phyloP scores from a whole-genome alignment of 2,797 vertebrate species.

The Setipinna tenuifilis region DNA sequence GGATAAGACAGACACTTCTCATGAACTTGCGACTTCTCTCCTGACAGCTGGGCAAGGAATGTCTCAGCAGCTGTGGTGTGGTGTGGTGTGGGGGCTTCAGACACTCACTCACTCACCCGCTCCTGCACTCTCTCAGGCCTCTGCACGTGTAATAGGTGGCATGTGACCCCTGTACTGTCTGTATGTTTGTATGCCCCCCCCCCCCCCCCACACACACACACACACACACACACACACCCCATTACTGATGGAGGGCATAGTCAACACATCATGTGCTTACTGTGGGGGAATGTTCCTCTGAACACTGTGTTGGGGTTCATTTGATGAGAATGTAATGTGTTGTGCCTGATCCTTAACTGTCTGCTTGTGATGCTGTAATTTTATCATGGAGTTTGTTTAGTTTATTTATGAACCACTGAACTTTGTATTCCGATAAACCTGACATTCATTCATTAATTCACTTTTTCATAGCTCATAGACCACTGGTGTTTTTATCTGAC shows the following conservation, averaged over 20 bases:
- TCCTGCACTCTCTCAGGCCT: no score
- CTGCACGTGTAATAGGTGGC: not conserved
- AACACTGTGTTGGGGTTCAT: not conserved
- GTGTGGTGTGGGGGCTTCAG: not conserved
- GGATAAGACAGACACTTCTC: not conserved
- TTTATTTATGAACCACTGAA: not conserved
- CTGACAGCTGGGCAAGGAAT: constrained; percentile 13
- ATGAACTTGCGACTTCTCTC: constrained; percentile 6
- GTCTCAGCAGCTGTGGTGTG: not conserved
- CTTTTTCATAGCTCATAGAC: not conserved
- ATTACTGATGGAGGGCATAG: not conserved
- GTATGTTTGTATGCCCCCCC: no score
- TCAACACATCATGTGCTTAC: not conserved
- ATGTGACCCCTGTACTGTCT: not conserved
- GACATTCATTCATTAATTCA: not conserved
- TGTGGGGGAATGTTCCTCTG: not conserved
- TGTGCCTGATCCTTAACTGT: not conserved
- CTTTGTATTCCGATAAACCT: not conserved
- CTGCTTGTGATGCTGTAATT: not conserved
- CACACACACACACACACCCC: no score
- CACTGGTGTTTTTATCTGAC: not conserved
- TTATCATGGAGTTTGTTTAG: not conserved
- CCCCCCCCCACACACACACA: no score
- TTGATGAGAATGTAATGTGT: not conserved
- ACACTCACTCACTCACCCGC: no score